These are phyloP conservation scores for Telmatherina bonti DNA, from an alignment of 2,797 vertebrate genomes.

Conservation along the genomic window DNA sequence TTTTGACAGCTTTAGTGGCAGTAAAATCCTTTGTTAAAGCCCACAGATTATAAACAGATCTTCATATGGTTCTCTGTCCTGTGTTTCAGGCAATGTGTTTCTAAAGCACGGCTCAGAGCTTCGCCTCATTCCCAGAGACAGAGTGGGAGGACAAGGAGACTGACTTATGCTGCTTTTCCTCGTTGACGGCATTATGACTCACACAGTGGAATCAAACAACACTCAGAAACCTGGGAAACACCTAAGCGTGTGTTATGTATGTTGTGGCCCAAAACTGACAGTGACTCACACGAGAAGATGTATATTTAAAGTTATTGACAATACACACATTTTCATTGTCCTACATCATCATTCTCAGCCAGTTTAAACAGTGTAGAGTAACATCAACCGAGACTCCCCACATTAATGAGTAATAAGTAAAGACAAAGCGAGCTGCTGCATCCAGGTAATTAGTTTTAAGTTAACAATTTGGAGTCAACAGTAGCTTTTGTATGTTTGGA, in stretches of 20 bases:
- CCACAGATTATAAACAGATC: conserved; percentile 19
- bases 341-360: conserved; percentile 6
- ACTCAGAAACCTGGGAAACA: conserved; percentile 68
- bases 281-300: conserved; percentile 55
- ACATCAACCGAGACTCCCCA: conserved; percentile 5
- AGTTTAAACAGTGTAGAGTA: conserved; percentile 16
- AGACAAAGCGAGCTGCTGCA: conserved; percentile 17
- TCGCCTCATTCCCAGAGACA: conserved; percentile 96
- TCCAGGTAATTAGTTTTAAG: conserved; percentile 15
- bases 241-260: conserved; percentile 73
- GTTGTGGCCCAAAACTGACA: conserved; percentile 57
- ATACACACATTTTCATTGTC: conserved; percentile 20
- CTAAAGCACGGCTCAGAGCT: conserved; percentile 97
- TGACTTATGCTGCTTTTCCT: conserved; percentile 53
- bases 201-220: conserved; percentile 48
- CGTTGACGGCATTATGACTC: conserved; percentile 64
- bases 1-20: conserved; percentile 9
- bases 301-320: conserved; percentile 36
- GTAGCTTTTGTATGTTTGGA: conserved; percentile 58
- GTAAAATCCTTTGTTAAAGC: conserved; percentile 15
- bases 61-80: conserved; percentile 23
- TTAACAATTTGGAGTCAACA: conserved; percentile 22
- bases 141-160: conserved; percentile 86
- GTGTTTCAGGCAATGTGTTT: conserved; percentile 93
- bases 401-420: conserved; percentile 23